Percentiles rank a stretch among this genome's conserved stretches.
phyloP scores from a whole-genome alignment of 2,113 vertebrate species.

The Nyctereutes procyonoides region DNA sequence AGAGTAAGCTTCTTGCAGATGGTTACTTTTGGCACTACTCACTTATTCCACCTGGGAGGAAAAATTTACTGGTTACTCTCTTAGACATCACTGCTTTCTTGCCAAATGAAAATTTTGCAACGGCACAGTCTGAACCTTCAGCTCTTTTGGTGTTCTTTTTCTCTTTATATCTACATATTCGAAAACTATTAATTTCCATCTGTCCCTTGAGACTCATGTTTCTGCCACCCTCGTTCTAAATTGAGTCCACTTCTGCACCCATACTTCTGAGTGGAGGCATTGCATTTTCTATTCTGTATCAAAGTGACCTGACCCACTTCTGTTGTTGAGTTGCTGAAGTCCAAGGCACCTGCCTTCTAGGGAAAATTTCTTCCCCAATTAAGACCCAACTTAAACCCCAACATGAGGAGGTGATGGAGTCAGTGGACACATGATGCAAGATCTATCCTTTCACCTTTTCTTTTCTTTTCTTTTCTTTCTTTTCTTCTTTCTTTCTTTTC shows the following conservation, averaged over 20 bases:
- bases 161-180: not conserved
- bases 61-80: not conserved
- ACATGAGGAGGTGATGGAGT: not conserved
- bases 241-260: not conserved
- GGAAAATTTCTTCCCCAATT: not conserved
- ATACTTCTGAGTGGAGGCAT: no score
- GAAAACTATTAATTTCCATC: not conserved
- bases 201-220: not conserved
- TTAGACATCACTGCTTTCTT: not conserved
- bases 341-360: not conserved
- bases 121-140: no score
- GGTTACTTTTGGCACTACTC: no score
- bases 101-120: not conserved
- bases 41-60: not conserved
- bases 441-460: not conserved
- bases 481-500: not conserved
- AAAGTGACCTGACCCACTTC: not conserved
- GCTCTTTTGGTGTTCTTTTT: not conserved
- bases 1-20: not conserved
- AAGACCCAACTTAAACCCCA: not conserved
- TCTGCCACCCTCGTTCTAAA: not conserved
- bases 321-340: not conserved
- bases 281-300: not conserved
- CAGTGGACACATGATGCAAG: not conserved
- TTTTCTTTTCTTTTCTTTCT: no score